A percentile compares a stretch with the other conserved stretches of the same genome.
Evolutionary conservation across 2,113 vertebrate genomes (phyloP).

Genomic region (Pycnonotus jocosus): DNA sequence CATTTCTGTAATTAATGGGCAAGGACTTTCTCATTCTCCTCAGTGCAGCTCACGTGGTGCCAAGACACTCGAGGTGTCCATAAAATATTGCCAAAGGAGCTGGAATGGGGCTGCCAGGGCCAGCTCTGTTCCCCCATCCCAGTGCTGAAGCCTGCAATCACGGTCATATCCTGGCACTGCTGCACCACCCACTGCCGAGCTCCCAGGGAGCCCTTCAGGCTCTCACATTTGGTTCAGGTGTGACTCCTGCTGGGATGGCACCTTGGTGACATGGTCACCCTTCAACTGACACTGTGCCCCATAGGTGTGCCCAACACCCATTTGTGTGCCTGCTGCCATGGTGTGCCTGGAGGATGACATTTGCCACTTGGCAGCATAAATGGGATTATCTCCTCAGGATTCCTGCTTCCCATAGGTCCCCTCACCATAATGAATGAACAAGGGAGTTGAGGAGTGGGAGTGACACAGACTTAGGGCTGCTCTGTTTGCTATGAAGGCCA

Average conservation of each 20-base stretch:
- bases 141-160: background rate
- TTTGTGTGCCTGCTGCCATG: background rate
- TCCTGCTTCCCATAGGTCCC: background rate
- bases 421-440: background rate
- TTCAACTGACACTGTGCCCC: too few species aligned
- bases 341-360: too few species aligned
- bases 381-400: background rate
- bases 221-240: background rate
- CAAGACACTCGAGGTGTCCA: background rate
- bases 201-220: background rate
- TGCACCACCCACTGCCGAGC: background rate
- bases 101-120: background rate
- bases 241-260: background rate
- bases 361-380: background rate
- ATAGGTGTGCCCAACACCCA: accelerated
- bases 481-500: background rate
- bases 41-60: background rate
- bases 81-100: background rate
- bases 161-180: background rate
- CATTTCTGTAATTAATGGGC: background rate
- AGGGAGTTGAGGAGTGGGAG: background rate
- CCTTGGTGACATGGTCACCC: accelerated
- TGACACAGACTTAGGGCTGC: background rate
- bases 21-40: background rate
- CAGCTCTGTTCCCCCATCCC: background rate